Evolutionary conservation across 2,797 vertebrate genomes (phyloP).

Genomic region (Macroramphosus scolopax): DNA sequence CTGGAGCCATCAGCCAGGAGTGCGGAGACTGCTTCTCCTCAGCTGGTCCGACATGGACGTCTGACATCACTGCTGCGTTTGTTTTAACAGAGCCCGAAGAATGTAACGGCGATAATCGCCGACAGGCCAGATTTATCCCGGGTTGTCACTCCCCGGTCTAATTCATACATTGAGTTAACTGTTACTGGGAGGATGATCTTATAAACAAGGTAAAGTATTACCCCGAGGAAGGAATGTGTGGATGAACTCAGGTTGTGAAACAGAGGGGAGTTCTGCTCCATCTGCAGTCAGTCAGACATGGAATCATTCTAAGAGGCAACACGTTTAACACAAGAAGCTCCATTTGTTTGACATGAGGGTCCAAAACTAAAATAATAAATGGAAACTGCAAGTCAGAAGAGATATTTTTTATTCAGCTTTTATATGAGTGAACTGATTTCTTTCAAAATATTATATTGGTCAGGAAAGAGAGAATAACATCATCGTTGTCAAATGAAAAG

Average conservation of each 20-base stretch:
- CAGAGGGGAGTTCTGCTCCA: constrained; percentile 39
- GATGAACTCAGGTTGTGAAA: constrained; percentile 45
- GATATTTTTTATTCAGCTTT: too few species aligned
- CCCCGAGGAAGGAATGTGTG: constrained; percentile 55
- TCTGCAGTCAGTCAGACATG: constrained; percentile 45
- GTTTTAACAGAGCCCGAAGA: constrained; percentile 91
- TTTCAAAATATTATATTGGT: too few species aligned
- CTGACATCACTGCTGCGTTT: constrained; percentile 88
- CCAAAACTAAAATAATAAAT: too few species aligned
- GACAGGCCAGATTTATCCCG: constrained; percentile 80
- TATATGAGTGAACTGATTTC: too few species aligned
- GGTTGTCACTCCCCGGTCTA: constrained; percentile 63
- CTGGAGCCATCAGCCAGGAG: constrained; percentile 82
- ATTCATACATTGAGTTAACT: constrained; percentile 83
- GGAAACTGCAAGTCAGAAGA: too few species aligned
- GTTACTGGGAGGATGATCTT: constrained; percentile 80
- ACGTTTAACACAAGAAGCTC: constrained; percentile 21
- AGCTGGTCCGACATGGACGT: constrained; percentile 64
- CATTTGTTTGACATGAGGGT: constrained; percentile 4
- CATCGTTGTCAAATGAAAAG: too few species aligned
- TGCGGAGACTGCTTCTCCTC: constrained; percentile 84
- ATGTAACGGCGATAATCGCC: constrained; percentile 88
- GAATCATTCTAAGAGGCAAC: constrained; percentile 21
- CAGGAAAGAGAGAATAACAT: too few species aligned
- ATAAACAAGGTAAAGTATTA: constrained; percentile 78